Percentiles rank a stretch among this genome's conserved stretches.
Conservation (phyloP, 92 coral and sea anemone genomes). For the Palythoa caribaeorum region DNA sequence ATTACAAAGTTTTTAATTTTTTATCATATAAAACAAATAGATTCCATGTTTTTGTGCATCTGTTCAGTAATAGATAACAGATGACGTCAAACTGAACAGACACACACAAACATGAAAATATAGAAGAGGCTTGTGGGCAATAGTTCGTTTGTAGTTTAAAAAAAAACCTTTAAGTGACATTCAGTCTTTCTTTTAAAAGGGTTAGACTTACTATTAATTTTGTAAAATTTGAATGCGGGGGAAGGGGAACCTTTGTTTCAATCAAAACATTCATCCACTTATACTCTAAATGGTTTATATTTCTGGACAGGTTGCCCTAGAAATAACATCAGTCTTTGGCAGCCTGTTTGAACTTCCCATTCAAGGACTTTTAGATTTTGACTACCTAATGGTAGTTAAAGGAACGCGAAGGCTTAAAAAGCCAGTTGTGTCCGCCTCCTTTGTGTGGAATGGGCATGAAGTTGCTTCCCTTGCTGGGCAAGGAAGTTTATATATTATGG, state of each 20-base stretch:
- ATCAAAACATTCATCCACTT: not conserved
- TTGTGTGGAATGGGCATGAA: not conserved
- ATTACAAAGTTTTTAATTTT: too few species aligned
- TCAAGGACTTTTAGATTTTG: conserved; percentile 1
- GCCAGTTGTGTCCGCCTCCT: not conserved
- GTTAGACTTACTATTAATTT: not conserved
- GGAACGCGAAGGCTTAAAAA: not conserved
- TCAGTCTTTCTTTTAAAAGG: conserved; percentile 6
- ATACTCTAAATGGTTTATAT: not conserved
- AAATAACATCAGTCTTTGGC: not conserved
- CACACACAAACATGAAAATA: not conserved
- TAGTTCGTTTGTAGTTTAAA: conserved; percentile 1
- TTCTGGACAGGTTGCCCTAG: not conserved
- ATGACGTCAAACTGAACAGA: too few species aligned
- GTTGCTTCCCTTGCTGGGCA: conserved; percentile 3
- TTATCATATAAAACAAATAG: too few species aligned
- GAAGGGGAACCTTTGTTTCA: conserved; percentile 4
- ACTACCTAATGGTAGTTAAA: conserved; percentile 5
- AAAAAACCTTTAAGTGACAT: not conserved
- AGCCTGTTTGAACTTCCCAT: not conserved
- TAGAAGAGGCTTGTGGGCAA: not conserved
- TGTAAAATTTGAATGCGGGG: not conserved
- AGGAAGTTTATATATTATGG: not conserved
- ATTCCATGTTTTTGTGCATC: too few species aligned
- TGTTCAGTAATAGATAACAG: too few species aligned